Conservation (phyloP, 2,888 invertebrate genomes). For the Melieria omissa region DNA sequence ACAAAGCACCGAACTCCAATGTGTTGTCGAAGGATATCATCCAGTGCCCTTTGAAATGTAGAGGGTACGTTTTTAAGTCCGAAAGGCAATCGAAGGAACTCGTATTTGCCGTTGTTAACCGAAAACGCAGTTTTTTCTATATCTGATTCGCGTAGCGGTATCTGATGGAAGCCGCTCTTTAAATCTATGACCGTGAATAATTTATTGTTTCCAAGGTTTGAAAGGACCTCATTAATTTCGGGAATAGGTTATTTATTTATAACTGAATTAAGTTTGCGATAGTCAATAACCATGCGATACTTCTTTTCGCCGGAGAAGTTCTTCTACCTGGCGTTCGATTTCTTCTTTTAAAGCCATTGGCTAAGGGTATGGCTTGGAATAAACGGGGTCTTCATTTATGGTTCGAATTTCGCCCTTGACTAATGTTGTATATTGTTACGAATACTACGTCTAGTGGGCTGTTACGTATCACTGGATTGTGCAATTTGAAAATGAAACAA, state of each 20-base stretch:
- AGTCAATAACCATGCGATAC: conserved; percentile 32
- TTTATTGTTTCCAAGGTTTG: neutral
- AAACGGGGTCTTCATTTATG: neutral
- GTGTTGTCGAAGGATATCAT: neutral
- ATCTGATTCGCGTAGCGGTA: neutral
- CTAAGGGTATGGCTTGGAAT: neutral
- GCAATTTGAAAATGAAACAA: too few species aligned
- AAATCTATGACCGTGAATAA: neutral
- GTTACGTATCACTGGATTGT: too few species aligned
- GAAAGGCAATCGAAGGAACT: too few species aligned
- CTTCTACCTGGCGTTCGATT: conserved; percentile 14
- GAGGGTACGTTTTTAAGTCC: too few species aligned
- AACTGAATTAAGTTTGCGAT: conserved; percentile 19
- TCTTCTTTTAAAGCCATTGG: conserved; percentile 23
- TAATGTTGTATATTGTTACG: neutral
- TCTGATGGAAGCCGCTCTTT: neutral
- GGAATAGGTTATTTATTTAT: conserved; percentile 35
- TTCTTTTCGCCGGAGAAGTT: conserved; percentile 27
- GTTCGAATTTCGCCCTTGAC: neutral
- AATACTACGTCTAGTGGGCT: too few species aligned
- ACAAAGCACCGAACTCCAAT: neutral
- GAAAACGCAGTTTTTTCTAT: neutral
- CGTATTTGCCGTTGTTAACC: too few species aligned
- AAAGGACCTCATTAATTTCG: conserved; percentile 30
- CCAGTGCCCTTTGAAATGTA: too few species aligned